A percentile compares a stretch with the other conserved stretches of the same genome.
Evolutionary conservation across 2,888 invertebrate species (phyloP).

Genomic region (Pollenia labialis): DNA sequence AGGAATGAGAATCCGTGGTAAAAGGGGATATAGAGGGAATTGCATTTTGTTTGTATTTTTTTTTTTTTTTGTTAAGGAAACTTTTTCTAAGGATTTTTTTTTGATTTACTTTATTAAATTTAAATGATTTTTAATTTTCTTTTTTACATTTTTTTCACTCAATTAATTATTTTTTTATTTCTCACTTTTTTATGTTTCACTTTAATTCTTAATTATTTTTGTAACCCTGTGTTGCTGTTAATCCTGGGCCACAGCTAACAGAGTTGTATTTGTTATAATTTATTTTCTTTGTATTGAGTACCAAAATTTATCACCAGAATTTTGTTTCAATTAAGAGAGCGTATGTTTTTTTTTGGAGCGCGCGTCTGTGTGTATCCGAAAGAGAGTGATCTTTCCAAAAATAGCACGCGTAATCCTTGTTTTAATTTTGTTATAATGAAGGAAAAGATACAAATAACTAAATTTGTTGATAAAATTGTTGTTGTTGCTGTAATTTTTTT

Average conservation of each 20-base stretch:
- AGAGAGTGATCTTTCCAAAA: conserved; percentile 33
- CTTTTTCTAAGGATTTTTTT: conserved; percentile 4
- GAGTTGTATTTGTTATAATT: conserved; percentile 47
- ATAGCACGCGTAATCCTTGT: conserved; percentile 71
- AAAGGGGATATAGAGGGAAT: background rate
- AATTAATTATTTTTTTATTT: conserved; percentile 7
- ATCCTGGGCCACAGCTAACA: conserved; percentile 70
- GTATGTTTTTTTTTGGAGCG: background rate
- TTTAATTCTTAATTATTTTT: conserved; percentile 1
- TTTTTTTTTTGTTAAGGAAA: conserved; percentile 16
- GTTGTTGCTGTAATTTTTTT: conserved; percentile 20
- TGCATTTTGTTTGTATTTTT: conserved; percentile 40
- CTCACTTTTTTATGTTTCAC: background rate
- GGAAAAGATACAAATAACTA: conserved; percentile 19
- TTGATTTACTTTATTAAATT: background rate
- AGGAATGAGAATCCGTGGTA: background rate
- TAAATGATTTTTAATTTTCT: conserved; percentile 22
- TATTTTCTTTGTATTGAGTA: background rate
- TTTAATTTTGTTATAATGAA: conserved; percentile 27
- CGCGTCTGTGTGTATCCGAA: conserved; percentile 6
- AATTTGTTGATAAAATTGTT: background rate
- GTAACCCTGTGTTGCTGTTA: conserved; percentile 62
- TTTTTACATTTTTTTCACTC: background rate
- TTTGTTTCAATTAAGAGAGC: background rate
- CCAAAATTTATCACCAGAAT: background rate